Evolutionary conservation across 2,888 invertebrate species (phyloP).

Genomic region (Trileptium ribeirensis): DNA sequence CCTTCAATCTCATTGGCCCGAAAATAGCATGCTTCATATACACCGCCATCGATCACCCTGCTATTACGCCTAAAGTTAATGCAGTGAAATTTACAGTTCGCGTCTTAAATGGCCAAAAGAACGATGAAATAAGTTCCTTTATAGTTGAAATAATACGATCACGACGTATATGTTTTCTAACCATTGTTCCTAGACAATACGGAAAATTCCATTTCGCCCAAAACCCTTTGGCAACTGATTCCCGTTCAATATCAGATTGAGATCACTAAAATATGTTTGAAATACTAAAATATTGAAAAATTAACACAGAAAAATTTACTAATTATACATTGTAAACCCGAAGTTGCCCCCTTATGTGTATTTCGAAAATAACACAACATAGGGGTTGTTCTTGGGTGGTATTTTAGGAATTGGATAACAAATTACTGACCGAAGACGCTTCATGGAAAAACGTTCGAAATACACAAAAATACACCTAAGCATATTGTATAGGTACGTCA

Average conservation of each 20-base stretch:
- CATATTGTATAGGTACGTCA: too few species aligned
- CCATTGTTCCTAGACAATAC: slow-evolving; percentile 45
- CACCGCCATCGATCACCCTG: slow-evolving; percentile 46
- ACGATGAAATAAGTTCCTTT: slow-evolving; percentile 45
- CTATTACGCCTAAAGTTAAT: slow-evolving; percentile 49
- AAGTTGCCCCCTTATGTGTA: too few species aligned
- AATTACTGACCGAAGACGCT: too few species aligned
- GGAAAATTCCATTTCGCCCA: slow-evolving; percentile 46
- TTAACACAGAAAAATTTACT: too few species aligned
- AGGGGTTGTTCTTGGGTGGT: too few species aligned
- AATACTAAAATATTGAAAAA: too few species aligned
- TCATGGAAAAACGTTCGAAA: too few species aligned
- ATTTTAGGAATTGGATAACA: too few species aligned
- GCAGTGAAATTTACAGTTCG: slow-evolving; percentile 49
- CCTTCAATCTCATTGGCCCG: too few species aligned
- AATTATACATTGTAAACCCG: too few species aligned
- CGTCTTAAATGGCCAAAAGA: slow-evolving; percentile 51
- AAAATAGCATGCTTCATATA: slow-evolving; percentile 36
- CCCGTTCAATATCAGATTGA: not conserved
- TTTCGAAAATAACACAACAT: too few species aligned
- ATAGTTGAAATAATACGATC: slow-evolving; percentile 45
- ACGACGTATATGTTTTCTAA: slow-evolving; percentile 46
- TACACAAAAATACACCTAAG: too few species aligned
- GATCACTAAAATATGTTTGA: not conserved
- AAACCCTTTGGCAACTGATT: slow-evolving; percentile 26